These are phyloP conservation scores for Spodoptera littoralis DNA, from an alignment of 2,888 invertebrate genomes.

Conservation along the genomic window DNA sequence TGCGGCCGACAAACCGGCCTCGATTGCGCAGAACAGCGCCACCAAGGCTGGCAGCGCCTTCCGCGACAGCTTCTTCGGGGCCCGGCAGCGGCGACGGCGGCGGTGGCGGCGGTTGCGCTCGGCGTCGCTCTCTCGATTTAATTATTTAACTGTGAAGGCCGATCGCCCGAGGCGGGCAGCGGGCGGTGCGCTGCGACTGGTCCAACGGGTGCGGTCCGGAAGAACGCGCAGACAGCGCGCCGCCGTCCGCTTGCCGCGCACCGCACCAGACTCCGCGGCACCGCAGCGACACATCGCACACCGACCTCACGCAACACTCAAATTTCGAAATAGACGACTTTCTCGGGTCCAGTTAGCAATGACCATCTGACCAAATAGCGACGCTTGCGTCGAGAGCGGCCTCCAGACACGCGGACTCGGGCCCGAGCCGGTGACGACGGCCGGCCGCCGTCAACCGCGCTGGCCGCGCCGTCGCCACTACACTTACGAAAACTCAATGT, in stretches of 20 bases:
- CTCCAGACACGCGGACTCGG: conserved; percentile 62
- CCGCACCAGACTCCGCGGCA: conserved; percentile 85
- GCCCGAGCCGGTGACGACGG: conserved; percentile 39
- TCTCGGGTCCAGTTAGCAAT: conserved; percentile 82
- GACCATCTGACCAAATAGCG: conserved; percentile 75
- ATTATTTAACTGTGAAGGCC: conserved; percentile 88
- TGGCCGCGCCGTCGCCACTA: conserved; percentile 41
- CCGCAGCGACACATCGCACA: conserved; percentile 84
- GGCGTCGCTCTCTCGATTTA: conserved; percentile 82
- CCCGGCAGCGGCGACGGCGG: conserved; percentile 60
- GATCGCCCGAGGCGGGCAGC: conserved; percentile 86
- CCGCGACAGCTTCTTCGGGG: conserved; percentile 85
- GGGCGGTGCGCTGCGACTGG: conserved; percentile 86
- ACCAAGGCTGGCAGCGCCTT: conserved; percentile 85
- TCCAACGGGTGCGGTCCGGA: conserved; percentile 87
- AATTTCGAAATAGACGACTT: conserved; percentile 87
- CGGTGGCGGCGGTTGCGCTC: conserved; percentile 59
- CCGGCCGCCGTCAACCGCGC: conserved; percentile 32
- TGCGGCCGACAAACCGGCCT: conserved; percentile 84
- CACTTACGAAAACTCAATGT: conserved; percentile 54
- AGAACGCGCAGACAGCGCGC: conserved; percentile 87
- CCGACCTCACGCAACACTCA: conserved; percentile 81
- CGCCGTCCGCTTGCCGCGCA: conserved; percentile 81
- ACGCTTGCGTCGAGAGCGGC: conserved; percentile 65
- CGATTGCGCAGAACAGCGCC: conserved; percentile 87